phyloP scores from a whole-genome alignment of 2,888 invertebrate genomes.

The Zhuqinia jingwanae region DNA sequence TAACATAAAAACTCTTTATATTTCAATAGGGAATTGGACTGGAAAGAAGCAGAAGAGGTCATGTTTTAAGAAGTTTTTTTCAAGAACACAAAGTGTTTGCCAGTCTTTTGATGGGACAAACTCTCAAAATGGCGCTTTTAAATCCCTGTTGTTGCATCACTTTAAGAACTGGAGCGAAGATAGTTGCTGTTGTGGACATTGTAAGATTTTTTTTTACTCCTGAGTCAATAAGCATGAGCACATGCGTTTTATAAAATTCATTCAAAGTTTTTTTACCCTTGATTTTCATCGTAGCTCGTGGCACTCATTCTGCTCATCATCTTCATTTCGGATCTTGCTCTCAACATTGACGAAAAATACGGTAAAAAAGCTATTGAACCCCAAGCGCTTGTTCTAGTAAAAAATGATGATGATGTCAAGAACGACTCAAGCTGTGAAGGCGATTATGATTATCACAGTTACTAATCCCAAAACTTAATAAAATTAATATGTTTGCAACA shows the following conservation, averaged over 20 bases:
- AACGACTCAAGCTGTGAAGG: slow-evolving; percentile 59
- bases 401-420: slow-evolving; percentile 4
- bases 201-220: no score
- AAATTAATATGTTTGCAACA: slow-evolving; percentile 1
- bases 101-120: no score
- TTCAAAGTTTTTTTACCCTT: not conserved
- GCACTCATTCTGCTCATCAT: slow-evolving; percentile 71
- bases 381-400: not conserved
- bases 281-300: slow-evolving; percentile 65
- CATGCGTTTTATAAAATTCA: not conserved
- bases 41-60: not conserved
- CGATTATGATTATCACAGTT: slow-evolving; percentile 31
- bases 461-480: slow-evolving; percentile 45
- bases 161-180: slow-evolving; percentile 70
- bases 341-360: slow-evolving; percentile 37
- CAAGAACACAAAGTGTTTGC: not conserved
- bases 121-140: slow-evolving; percentile 70
- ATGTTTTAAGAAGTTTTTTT: slow-evolving; percentile 33
- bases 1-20: no score
- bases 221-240: no score
- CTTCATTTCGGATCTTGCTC: slow-evolving; percentile 52
- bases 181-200: slow-evolving; percentile 71
- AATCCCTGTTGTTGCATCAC: slow-evolving; percentile 75
- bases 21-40: no score
- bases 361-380: slow-evolving; percentile 43